phyloP scores from a whole-genome alignment of 2,797 vertebrate genomes.

The Mormyrops attenuatus region DNA sequence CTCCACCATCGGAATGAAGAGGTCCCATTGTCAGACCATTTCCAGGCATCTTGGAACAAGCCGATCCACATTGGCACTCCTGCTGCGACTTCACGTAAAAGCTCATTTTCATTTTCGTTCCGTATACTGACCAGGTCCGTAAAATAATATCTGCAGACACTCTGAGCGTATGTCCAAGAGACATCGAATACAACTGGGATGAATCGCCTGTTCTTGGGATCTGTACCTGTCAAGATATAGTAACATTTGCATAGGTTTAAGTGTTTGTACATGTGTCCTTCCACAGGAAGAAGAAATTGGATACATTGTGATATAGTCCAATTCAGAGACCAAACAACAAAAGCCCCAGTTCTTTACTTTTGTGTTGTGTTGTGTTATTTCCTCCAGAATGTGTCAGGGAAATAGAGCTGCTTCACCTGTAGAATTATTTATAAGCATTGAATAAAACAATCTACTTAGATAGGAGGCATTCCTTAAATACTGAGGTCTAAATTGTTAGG shows the following conservation, averaged over 20 bases:
- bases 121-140: constrained; percentile 43
- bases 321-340: not conserved
- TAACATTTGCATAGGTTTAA: not conserved
- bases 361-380: not conserved
- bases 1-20: constrained; percentile 29
- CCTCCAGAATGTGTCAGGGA: not conserved
- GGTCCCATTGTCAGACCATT: constrained; percentile 28
- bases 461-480: not conserved
- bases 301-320: not conserved
- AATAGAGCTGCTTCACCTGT: not conserved
- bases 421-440: not conserved
- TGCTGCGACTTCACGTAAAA: not conserved
- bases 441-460: not conserved
- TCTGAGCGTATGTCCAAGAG: constrained; percentile 35
- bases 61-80: constrained; percentile 27
- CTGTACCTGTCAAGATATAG: constrained; percentile 7
- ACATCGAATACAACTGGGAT: rapidly evolving
- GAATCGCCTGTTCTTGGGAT: not conserved
- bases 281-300: not conserved
- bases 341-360: not conserved
- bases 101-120: not conserved
- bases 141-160: constrained; percentile 32
- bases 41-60: constrained; percentile 37
- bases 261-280: not conserved
- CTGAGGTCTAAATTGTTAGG: not conserved